A percentile compares a stretch with the other conserved stretches of the same genome.
These are phyloP conservation scores for Palythoa heliodiscus DNA, from an alignment of 92 coral and sea anemone species.

Conservation along the genomic window DNA sequence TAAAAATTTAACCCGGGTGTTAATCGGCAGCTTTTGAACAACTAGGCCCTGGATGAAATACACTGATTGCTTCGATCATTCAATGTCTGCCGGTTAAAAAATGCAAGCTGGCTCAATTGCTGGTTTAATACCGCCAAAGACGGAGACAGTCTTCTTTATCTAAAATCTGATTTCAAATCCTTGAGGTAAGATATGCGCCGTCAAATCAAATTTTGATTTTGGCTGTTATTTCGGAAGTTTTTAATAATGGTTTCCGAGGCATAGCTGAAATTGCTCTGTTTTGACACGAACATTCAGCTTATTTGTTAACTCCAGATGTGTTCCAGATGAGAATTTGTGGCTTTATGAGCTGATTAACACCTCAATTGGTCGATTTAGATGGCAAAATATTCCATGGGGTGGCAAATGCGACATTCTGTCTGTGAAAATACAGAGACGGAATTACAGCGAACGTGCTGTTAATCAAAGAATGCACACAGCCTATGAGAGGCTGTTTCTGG, in stretches of 20 bases:
- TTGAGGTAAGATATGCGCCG: too few species aligned
- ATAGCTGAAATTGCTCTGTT: slow-evolving; percentile 6
- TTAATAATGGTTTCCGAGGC: not conserved
- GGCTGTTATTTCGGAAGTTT: too few species aligned
- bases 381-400: slow-evolving; percentile 13
- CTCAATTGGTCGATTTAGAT: slow-evolving; percentile 40
- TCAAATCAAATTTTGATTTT: too few species aligned
- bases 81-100: too few species aligned
- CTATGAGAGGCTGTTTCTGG: slow-evolving; percentile 13
- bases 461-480: slow-evolving; percentile 12
- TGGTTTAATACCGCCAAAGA: too few species aligned
- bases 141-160: too few species aligned
- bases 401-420: slow-evolving; percentile 38
- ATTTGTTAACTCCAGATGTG: slow-evolving; percentile 39
- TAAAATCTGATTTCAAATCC: too few species aligned
- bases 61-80: too few species aligned
- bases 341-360: slow-evolving; percentile 44
- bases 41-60: too few species aligned
- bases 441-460: slow-evolving; percentile 10
- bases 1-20: too few species aligned
- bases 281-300: slow-evolving; percentile 19
- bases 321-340: slow-evolving; percentile 42
- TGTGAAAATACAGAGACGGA: slow-evolving; percentile 14
- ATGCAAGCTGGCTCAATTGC: too few species aligned
- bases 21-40: too few species aligned